phyloP scores from a whole-genome alignment of 2,113 vertebrate species.

The Muntiacus reevesi region DNA sequence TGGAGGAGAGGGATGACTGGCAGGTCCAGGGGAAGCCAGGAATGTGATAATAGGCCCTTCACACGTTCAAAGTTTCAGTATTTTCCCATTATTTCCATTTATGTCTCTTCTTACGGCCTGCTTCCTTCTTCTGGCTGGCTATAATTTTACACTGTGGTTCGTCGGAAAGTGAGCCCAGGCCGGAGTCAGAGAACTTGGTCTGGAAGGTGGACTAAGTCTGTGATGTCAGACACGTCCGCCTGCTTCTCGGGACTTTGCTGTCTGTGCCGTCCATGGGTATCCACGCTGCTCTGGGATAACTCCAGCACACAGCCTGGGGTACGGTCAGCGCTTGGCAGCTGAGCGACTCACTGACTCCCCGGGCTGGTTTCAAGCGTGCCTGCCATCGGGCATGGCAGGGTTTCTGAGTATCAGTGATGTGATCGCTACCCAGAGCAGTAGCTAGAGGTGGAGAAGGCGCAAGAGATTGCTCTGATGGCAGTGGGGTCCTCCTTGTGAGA shows the following conservation, averaged over 20 bases:
- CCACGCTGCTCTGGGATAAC: accelerated
- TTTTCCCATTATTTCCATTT: conserved; percentile 47
- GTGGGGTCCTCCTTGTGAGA: not conserved
- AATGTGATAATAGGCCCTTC: conserved; percentile 51
- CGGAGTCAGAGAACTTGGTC: not conserved
- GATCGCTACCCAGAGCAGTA: not conserved
- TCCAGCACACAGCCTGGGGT: not conserved
- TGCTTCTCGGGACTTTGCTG: not conserved
- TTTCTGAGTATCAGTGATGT: not conserved
- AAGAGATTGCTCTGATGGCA: not conserved
- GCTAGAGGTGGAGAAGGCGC: not conserved
- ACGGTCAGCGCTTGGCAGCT: no score
- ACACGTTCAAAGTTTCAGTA: not conserved
- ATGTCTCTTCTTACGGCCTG: not conserved
- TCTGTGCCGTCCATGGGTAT: not conserved
- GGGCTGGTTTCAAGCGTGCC: not conserved
- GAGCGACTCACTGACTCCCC: not conserved
- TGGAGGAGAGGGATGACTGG: not conserved
- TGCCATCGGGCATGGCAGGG: accelerated
- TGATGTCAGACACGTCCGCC: not conserved
- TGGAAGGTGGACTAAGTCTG: not conserved
- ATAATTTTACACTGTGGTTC: not conserved
- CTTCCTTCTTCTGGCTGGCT: not conserved
- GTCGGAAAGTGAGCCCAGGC: not conserved
- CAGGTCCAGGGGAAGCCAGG: conserved; percentile 26